phyloP scores from a whole-genome alignment of 2,113 vertebrate genomes.

The Glareola pratincola region DNA sequence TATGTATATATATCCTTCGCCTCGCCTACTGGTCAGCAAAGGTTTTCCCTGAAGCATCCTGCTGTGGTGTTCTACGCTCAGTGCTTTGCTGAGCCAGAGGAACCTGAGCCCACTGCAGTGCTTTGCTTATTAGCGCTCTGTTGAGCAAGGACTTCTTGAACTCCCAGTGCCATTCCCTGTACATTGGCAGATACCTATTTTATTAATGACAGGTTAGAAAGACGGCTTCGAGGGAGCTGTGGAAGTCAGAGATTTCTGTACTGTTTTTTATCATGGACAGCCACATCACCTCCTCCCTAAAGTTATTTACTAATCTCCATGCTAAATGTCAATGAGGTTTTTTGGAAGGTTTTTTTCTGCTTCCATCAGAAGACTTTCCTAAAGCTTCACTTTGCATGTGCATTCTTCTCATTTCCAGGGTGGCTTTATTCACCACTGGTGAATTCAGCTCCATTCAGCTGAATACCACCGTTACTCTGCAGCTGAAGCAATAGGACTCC shows the following conservation, averaged over 20 bases:
- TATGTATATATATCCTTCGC: accelerated
- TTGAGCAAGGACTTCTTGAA: not conserved
- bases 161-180: not conserved
- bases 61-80: not conserved
- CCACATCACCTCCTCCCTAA: not conserved
- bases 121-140: not conserved
- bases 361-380: not conserved
- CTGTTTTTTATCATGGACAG: not conserved
- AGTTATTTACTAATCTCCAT: not conserved
- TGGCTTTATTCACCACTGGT: not conserved
- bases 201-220: not conserved
- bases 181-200: not conserved
- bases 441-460: not conserved
- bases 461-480: not conserved
- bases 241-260: not conserved
- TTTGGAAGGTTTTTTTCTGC: not conserved
- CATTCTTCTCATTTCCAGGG: not conserved
- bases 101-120: not conserved
- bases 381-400: not conserved
- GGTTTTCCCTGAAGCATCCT: not conserved
- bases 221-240: not conserved
- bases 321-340: not conserved
- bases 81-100: not conserved
- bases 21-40: not conserved
- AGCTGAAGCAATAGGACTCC: not conserved